Evolutionary conservation across 2,113 vertebrate species (phyloP).

Genomic region (Pristiophorus japonicus): DNA sequence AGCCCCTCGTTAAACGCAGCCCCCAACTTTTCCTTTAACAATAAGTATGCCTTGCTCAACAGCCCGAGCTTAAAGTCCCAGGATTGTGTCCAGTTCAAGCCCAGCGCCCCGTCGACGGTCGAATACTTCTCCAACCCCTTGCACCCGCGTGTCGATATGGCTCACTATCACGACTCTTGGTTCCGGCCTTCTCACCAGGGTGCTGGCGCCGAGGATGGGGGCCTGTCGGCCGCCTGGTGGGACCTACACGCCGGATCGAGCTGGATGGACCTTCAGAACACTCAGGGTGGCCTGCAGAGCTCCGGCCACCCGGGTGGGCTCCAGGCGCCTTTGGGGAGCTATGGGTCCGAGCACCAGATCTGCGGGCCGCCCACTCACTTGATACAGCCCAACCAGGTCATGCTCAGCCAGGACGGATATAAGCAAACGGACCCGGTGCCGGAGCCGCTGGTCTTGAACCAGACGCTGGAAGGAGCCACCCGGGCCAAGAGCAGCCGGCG

Average conservation of each 20-base stretch:
- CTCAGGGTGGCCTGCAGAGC: slow-evolving; percentile 61
- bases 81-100: slow-evolving; percentile 23
- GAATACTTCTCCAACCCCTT: slow-evolving; percentile 19
- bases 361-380: slow-evolving; percentile 67
- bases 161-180: slow-evolving; percentile 88
- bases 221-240: slow-evolving; percentile 79
- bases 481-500: slow-evolving; percentile 73
- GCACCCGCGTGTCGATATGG: slow-evolving; percentile 60
- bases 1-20: background rate
- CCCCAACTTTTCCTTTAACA: background rate
- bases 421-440: slow-evolving; percentile 62
- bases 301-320: slow-evolving; percentile 64
- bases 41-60: slow-evolving; percentile 31
- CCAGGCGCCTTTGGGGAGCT: slow-evolving; percentile 68
- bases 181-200: slow-evolving; percentile 73
- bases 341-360: slow-evolving; percentile 74
- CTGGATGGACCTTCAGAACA: slow-evolving; percentile 82
- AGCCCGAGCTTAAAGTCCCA: background rate
- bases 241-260: slow-evolving; percentile 78
- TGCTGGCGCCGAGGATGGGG: slow-evolving; percentile 68
- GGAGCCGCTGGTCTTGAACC: slow-evolving; percentile 66
- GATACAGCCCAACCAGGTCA: slow-evolving; percentile 62
- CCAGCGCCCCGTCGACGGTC: background rate
- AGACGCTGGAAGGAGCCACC: slow-evolving; percentile 58
- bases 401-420: slow-evolving; percentile 69